phyloP scores from a whole-genome alignment of 2,113 vertebrate genomes.

The Laterallus jamaicensis region DNA sequence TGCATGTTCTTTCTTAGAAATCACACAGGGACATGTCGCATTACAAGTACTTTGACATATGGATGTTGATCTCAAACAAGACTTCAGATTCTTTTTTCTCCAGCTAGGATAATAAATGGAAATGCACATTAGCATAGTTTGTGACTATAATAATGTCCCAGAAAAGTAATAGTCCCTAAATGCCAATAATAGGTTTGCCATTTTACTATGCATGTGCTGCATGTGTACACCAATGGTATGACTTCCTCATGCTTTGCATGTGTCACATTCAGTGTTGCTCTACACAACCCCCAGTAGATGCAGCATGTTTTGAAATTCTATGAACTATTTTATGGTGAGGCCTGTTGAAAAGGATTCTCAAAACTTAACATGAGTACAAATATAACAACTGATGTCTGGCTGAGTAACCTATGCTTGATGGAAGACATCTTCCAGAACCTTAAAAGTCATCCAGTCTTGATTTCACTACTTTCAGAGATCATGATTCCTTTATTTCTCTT shows the following conservation, averaged over 20 bases:
- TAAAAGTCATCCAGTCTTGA: background rate
- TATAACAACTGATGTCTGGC: background rate
- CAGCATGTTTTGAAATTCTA: background rate
- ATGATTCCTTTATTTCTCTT: background rate
- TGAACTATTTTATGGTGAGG: background rate
- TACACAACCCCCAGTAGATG: background rate
- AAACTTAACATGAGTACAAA: background rate
- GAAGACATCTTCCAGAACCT: background rate
- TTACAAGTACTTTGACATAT: background rate
- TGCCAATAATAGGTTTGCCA: background rate
- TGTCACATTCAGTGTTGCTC: background rate
- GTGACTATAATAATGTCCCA: background rate
- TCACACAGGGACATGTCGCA: background rate
- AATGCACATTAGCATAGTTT: background rate
- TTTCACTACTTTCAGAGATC: background rate
- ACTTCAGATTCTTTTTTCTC: background rate
- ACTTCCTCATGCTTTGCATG: background rate
- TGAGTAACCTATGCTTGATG: background rate
- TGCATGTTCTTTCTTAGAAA: background rate
- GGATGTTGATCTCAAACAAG: background rate
- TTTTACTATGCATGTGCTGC: accelerated
- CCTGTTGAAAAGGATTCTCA: background rate
- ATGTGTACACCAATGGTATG: background rate
- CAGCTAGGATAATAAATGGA: background rate
- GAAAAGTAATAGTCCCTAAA: background rate